Conservation (phyloP, 2,797 vertebrate species). For the Orestias chungarensis region DNA sequence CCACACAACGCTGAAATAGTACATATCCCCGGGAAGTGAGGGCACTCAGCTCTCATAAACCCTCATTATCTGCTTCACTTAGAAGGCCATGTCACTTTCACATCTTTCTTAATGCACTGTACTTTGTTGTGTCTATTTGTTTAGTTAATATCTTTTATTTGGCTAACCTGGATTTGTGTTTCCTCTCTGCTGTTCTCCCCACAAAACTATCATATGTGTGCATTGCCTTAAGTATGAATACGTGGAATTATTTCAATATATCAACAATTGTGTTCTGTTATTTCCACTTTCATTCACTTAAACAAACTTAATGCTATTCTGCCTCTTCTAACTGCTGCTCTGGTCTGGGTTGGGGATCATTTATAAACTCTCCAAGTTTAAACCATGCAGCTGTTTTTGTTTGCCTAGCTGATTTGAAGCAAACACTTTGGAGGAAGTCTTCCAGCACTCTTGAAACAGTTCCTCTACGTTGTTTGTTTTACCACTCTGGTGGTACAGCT, state of each 20-base stretch:
- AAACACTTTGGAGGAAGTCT: background rate
- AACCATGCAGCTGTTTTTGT: background rate
- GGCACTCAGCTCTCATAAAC: background rate
- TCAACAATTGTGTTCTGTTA: background rate
- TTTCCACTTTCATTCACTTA: background rate
- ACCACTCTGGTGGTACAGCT: background rate
- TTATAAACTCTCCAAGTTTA: background rate
- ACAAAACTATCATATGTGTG: too few species aligned
- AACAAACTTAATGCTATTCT: background rate
- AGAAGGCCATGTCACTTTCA: background rate
- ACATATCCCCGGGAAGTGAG: background rate
- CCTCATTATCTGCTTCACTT: conserved; percentile 7
- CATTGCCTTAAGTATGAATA: background rate
- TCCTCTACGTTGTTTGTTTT: background rate
- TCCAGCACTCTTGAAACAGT: background rate
- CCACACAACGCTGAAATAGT: background rate
- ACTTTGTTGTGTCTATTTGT: background rate
- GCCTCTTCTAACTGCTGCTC: background rate
- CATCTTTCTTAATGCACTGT: background rate
- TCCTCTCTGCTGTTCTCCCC: background rate
- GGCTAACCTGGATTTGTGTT: background rate
- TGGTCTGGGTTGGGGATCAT: background rate
- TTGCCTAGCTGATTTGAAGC: background rate
- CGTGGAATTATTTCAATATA: background rate
- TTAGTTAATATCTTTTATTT: background rate